Conservation (phyloP, 2,113 vertebrate genomes). For the Caloenas nicobarica region DNA sequence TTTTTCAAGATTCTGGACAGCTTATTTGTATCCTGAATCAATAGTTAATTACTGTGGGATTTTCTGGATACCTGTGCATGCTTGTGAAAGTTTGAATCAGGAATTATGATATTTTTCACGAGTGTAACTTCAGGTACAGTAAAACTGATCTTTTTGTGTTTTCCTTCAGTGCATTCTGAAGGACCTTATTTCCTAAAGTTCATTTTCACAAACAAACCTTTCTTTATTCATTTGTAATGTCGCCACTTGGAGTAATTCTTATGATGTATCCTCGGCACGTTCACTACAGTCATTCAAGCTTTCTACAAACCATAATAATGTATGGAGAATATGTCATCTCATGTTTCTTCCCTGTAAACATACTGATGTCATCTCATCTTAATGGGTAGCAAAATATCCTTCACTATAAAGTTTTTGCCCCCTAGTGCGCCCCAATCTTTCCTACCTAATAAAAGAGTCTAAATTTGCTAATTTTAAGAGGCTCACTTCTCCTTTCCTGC, state of each 20-base stretch:
- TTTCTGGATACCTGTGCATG: neutral
- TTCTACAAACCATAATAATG: too few species aligned
- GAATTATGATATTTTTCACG: neutral
- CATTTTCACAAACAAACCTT: neutral
- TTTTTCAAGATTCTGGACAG: neutral
- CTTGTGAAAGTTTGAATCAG: neutral
- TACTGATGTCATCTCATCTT: too few species aligned
- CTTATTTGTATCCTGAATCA: neutral
- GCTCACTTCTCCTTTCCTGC: neutral
- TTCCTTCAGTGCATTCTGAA: neutral
- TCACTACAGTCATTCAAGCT: neutral
- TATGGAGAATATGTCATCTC: too few species aligned
- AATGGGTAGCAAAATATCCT: too few species aligned
- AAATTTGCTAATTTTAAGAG: too few species aligned
- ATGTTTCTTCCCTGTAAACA: too few species aligned
- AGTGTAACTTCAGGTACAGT: neutral
- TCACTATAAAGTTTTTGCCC: too few species aligned
- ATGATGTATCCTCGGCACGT: fast-evolving
- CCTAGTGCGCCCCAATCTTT: too few species aligned
- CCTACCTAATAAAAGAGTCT: too few species aligned
- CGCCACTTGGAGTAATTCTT: neutral
- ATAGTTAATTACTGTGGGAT: neutral
- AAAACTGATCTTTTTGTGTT: fast-evolving
- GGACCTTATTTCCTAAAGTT: neutral
- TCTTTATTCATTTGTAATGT: neutral